A percentile compares a stretch with the other conserved stretches of the same genome.
These are phyloP conservation scores for Diachrysia chrysitis DNA, from an alignment of 2,888 invertebrate species.

Conservation along the genomic window DNA sequence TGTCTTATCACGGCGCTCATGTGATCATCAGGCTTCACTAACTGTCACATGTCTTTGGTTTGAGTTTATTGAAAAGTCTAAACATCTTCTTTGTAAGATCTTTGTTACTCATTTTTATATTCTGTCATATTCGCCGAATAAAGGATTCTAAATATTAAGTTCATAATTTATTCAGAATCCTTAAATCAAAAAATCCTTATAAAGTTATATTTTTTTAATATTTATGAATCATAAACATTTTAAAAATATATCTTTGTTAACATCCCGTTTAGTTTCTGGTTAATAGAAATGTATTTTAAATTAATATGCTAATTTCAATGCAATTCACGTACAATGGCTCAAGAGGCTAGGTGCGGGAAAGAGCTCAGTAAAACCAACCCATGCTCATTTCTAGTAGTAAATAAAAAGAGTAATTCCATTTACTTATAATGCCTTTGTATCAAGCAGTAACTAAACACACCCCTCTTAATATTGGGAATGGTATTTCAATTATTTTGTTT, in stretches of 20 bases:
- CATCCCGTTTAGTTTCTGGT: slow-evolving; percentile 2
- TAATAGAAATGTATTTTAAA: neutral
- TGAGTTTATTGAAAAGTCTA: neutral
- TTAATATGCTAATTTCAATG: too few species aligned
- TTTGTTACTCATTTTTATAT: neutral
- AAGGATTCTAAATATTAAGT: too few species aligned
- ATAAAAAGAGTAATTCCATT: too few species aligned
- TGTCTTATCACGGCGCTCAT: slow-evolving; percentile 46
- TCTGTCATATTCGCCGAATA: too few species aligned
- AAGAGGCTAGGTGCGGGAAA: too few species aligned
- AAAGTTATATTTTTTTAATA: too few species aligned
- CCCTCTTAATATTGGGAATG: neutral
- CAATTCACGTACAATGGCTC: too few species aligned
- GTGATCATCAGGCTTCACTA: slow-evolving; percentile 59
- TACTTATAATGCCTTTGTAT: neutral
- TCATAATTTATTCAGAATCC: too few species aligned
- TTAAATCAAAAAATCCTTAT: too few species aligned
- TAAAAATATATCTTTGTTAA: neutral
- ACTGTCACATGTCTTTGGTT: slow-evolving; percentile 37
- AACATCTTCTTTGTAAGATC: neutral
- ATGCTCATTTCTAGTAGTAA: too few species aligned
- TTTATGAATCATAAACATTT: too few species aligned
- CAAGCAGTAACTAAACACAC: neutral
- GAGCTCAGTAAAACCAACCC: too few species aligned
- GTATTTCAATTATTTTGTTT: slow-evolving; percentile 10